Evolutionary conservation across 2,888 invertebrate species (phyloP).

Genomic region (Zhuqinia jingwanae): DNA sequence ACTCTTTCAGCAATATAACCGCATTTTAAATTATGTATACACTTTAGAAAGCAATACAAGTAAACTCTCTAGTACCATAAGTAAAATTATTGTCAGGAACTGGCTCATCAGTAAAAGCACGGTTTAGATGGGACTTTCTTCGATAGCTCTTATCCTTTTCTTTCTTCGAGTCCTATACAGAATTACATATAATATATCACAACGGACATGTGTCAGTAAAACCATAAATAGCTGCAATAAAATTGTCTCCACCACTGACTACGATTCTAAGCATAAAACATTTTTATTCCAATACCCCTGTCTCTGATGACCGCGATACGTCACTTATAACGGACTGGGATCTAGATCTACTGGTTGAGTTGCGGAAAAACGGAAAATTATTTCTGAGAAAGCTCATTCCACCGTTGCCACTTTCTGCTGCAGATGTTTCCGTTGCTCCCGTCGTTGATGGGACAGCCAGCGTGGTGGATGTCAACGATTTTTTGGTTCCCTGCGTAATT

Average conservation of each 20-base stretch:
- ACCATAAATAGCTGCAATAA: conserved; percentile 4
- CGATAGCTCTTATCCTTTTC: conserved; percentile 77
- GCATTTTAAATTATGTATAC: not conserved
- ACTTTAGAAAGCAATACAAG: too few relatives aligned
- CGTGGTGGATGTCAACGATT: conserved; percentile 23
- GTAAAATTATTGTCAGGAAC: conserved; percentile 68
- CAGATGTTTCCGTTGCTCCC: conserved; percentile 55
- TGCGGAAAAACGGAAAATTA: conserved; percentile 69
- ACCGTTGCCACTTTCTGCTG: conserved; percentile 57
- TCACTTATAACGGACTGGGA: conserved; percentile 73
- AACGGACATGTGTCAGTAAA: not conserved
- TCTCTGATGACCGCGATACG: conserved; percentile 72
- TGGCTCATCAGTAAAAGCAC: conserved; percentile 77
- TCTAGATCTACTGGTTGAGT: conserved; percentile 72
- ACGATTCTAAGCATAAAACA: conserved; percentile 11
- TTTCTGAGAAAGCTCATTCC: conserved; percentile 67
- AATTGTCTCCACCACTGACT: conserved; percentile 11
- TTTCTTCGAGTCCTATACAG: conserved; percentile 66
- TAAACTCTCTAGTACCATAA: too few relatives aligned
- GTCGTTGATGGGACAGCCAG: not conserved
- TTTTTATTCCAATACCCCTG: conserved; percentile 60
- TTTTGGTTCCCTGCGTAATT: conserved; percentile 35
- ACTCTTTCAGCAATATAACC: not conserved
- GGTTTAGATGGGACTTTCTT: conserved; percentile 77
- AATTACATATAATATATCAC: not conserved